Evolutionary conservation across 2,797 vertebrate species (phyloP).

Genomic region (Eulemur albifrons): DNA sequence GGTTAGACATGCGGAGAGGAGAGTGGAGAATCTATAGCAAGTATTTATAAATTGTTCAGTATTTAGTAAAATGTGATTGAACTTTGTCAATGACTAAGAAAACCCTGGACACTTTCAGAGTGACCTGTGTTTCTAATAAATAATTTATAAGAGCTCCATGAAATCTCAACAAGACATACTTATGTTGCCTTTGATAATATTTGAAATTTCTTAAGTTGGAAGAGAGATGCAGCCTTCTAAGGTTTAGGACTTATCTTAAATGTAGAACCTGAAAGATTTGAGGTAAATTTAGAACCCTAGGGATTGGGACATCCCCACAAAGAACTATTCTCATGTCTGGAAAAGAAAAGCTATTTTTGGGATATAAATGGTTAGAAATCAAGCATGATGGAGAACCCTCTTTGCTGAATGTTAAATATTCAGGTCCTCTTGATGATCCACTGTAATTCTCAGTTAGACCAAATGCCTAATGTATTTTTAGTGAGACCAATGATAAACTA

Average conservation of each 20-base stretch:
- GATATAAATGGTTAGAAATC: constrained; percentile 70
- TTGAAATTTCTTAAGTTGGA: constrained; percentile 23
- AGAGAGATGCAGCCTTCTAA: constrained; percentile 6
- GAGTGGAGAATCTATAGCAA: background rate
- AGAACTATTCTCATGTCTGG: constrained; percentile 55
- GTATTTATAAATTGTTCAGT: background rate
- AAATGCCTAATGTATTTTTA: constrained; percentile 63
- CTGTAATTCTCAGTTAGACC: constrained; percentile 18
- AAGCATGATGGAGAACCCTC: constrained; percentile 62
- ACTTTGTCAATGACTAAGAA: constrained; percentile 29
- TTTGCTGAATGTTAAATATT: constrained; percentile 76
- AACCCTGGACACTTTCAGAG: background rate
- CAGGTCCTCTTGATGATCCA: constrained; percentile 69
- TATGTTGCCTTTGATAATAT: constrained; percentile 10
- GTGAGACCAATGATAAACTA: constrained; percentile 41
- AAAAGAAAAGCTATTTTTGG: constrained; percentile 73
- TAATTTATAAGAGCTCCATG: background rate
- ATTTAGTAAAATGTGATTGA: constrained; percentile 12
- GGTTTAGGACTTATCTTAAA: constrained; percentile 39
- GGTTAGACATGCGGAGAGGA: background rate
- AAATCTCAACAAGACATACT: background rate
- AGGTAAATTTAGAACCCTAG: constrained; percentile 64
- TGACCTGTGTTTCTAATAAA: background rate
- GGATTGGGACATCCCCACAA: constrained; percentile 47
- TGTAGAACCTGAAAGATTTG: constrained; percentile 22